Evolutionary conservation across 2,113 vertebrate genomes (phyloP).

Genomic region (Camelus dromedarius): DNA sequence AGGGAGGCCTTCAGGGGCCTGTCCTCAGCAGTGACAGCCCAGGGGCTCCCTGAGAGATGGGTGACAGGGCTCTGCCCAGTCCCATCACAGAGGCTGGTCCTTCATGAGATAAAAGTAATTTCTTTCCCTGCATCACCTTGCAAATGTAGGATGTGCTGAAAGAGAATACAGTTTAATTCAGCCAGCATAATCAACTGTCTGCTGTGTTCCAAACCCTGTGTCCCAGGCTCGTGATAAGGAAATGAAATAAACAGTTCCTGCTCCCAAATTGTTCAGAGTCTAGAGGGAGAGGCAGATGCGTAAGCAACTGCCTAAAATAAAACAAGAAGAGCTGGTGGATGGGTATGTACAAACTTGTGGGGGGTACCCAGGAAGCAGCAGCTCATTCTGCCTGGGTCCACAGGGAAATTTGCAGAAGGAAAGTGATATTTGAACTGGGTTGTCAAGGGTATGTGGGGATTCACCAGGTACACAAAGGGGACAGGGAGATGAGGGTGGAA

Average conservation of each 20-base stretch:
- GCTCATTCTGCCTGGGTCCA: background rate
- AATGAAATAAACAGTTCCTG: conserved; percentile 46
- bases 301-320: conserved; percentile 60
- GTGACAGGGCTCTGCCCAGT: background rate
- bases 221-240: conserved; percentile 33
- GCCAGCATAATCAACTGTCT: background rate
- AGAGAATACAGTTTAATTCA: conserved; percentile 5
- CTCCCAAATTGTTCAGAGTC: background rate
- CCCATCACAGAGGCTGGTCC: too few relatives aligned
- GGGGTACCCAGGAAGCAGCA: background rate
- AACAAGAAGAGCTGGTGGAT: background rate
- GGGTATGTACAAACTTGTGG: background rate
- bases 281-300: background rate
- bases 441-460: background rate
- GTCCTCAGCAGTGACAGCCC: background rate
- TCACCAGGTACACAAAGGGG: background rate
- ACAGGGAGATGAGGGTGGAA: too few relatives aligned
- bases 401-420: conserved; percentile 47
- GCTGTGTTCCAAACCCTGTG: background rate
- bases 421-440: background rate
- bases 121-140: background rate
- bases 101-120: background rate
- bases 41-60: background rate
- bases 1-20: background rate
- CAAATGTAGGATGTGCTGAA: background rate